Conservation (phyloP, 2,888 invertebrate species). For the Acleris laterana region DNA sequence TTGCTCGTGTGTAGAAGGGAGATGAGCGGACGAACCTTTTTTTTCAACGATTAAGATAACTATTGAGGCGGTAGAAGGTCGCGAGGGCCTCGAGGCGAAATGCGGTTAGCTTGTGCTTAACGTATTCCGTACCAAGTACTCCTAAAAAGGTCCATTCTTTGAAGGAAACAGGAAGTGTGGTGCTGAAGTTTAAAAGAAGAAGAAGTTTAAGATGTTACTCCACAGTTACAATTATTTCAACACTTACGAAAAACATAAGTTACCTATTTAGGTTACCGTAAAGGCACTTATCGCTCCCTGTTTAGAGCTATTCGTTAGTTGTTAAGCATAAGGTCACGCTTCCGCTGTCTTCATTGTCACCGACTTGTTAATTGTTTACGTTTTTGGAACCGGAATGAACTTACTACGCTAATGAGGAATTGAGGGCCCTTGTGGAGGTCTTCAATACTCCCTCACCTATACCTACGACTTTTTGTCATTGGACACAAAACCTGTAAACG, state of each 20-base stretch:
- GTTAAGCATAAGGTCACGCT: slow-evolving; percentile 32
- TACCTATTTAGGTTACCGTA: slow-evolving; percentile 25
- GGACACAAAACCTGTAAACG: not conserved
- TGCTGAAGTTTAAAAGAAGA: too few relatives aligned
- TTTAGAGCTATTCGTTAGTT: slow-evolving; percentile 20
- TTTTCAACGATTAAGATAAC: slow-evolving; percentile 41
- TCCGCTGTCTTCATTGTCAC: slow-evolving; percentile 35
- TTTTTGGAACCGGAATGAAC: slow-evolving; percentile 34
- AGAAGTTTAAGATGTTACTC: slow-evolving; percentile 16
- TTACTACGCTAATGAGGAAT: slow-evolving; percentile 20
- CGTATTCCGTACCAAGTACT: not conserved
- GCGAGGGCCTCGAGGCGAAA: slow-evolving; percentile 17
- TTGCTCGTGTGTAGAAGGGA: slow-evolving; percentile 45
- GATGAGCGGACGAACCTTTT: slow-evolving; percentile 47
- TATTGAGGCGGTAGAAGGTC: slow-evolving; percentile 34
- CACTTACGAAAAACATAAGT: slow-evolving; percentile 9
- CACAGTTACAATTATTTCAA: slow-evolving; percentile 26
- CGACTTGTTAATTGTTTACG: slow-evolving; percentile 36
- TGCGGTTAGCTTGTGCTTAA: slow-evolving; percentile 24
- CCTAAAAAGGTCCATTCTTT: too few relatives aligned
- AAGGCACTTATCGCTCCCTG: slow-evolving; percentile 16
- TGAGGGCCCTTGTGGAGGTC: slow-evolving; percentile 11
- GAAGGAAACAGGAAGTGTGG: too few relatives aligned
- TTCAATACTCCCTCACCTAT: not conserved
- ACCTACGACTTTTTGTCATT: not conserved